Percentiles rank a stretch among this genome's conserved stretches.
phyloP scores from a whole-genome alignment of 2,888 invertebrate genomes.

The Tortricodes alternella region DNA sequence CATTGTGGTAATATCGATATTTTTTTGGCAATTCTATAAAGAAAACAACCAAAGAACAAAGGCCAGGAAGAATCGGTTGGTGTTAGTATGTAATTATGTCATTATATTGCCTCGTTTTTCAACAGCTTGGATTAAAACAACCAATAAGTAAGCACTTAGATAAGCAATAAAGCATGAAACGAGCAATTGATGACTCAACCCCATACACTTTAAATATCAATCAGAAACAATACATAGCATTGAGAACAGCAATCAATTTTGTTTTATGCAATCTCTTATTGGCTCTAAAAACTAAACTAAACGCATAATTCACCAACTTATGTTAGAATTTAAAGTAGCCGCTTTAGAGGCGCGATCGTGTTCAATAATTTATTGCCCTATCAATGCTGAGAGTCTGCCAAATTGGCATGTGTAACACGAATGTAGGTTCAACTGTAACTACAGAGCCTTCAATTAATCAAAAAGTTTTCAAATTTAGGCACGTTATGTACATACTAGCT shows the following conservation, averaged over 20 bases:
- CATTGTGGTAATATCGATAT: too few relatives aligned
- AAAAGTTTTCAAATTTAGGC: too few relatives aligned
- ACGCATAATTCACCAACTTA: conserved; percentile 7
- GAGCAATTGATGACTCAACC: not conserved
- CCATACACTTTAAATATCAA: not conserved
- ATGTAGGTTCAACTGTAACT: not conserved
- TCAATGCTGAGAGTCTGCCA: conserved; percentile 20
- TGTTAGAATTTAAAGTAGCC: conserved; percentile 9
- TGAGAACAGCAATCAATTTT: conserved; percentile 5
- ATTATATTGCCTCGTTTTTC: too few relatives aligned
- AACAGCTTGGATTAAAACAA: too few relatives aligned
- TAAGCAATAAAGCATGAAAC: too few relatives aligned
- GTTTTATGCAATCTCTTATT: not conserved
- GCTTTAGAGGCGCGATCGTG: conserved; percentile 6
- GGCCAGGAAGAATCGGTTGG: too few relatives aligned
- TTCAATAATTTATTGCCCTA: conserved; percentile 15
- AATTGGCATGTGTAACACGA: conserved; percentile 15
- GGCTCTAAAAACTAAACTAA: conserved; percentile 8
- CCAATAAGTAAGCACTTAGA: too few relatives aligned
- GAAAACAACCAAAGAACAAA: too few relatives aligned
- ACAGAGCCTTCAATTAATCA: not conserved
- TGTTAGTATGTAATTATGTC: too few relatives aligned
- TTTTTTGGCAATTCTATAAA: too few relatives aligned
- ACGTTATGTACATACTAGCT: too few relatives aligned
- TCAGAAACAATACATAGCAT: conserved; percentile 5